Evolutionary conservation across 2,888 invertebrate species (phyloP).

Genomic region (Sepioteuthis lessoniana): DNA sequence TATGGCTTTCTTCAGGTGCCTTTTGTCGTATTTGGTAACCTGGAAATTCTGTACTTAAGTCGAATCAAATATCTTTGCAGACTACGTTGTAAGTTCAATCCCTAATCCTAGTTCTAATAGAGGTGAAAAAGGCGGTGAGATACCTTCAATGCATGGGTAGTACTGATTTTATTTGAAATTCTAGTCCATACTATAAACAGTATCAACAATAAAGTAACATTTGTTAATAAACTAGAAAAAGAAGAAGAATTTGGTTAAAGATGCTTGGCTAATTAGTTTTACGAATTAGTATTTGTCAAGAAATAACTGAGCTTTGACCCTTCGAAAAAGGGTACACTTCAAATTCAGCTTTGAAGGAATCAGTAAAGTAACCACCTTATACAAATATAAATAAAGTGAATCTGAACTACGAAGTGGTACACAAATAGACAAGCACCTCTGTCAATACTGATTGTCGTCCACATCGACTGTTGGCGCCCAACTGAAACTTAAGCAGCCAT

Average conservation of each 20-base stretch:
- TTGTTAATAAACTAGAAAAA: neutral
- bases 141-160: no score
- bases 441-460: neutral
- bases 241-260: neutral
- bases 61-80: no score
- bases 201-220: neutral
- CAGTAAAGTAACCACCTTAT: neutral
- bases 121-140: no score
- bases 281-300: neutral
- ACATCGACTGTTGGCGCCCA: neutral
- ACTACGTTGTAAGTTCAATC: no score
- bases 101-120: no score
- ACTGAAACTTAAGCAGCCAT: neutral
- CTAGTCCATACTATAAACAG: neutral
- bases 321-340: neutral
- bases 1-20: no score
- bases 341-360: neutral
- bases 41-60: no score
- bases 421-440: slow-evolving; percentile 33
- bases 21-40: no score
- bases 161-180: neutral
- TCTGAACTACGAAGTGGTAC: neutral
- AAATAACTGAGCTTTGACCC: neutral
- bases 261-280: no score
- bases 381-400: neutral